Evolutionary conservation across 2,797 vertebrate genomes (phyloP), one percentile per base, ranked within the genome.

Genomic region (Crypturellus tataupa): DNA sequence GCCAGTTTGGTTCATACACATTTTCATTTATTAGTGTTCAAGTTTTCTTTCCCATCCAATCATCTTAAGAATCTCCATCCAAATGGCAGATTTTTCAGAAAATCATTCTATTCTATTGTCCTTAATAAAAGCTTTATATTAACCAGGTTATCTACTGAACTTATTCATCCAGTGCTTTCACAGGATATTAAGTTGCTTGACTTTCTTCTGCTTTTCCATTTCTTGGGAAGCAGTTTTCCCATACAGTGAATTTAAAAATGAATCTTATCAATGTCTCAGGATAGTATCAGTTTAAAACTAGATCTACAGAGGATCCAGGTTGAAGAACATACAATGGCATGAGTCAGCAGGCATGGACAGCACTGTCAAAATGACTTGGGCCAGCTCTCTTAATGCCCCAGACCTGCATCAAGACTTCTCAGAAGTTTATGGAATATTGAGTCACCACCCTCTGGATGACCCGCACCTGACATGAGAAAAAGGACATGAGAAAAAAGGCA

Each of bases 201-300:
- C 64, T 90, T 89, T 92, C 62, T 80, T 49, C 75, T 68, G 42
- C 12, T 83, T 91, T 90, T 55, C n/a, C 59, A 49, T 86, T 88
- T 94, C 37, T 87, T 83, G 86, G 53, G 21, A 25, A 87, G 68
- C 58, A 94, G 88, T 96, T 96, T 93, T 93, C 75, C 75, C 70
- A 77, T 68, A 60, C 29, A 9, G 81, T 88, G 85, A 94, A 90
- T 95, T 96, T 92, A 90, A 42, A 94, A 85, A 82, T 71, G 75
- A 91, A 60, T 27, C 40, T 87, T 88, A 91, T 93, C 93, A 93
- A 94, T 80, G 53, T 80, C 80, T 90, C 56, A 70, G 5, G 1
- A 73, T 80, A 44, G 70, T 88, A 90, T 93, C 94, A 68, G 58
- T 87, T 95, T 94, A 95, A 96, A 64, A 47, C 53, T 25, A 81